Percentiles rank a stretch among this genome's conserved stretches.
Evolutionary conservation across 2,113 vertebrate species (phyloP).

Genomic region (Eudyptes chrysolophus): DNA sequence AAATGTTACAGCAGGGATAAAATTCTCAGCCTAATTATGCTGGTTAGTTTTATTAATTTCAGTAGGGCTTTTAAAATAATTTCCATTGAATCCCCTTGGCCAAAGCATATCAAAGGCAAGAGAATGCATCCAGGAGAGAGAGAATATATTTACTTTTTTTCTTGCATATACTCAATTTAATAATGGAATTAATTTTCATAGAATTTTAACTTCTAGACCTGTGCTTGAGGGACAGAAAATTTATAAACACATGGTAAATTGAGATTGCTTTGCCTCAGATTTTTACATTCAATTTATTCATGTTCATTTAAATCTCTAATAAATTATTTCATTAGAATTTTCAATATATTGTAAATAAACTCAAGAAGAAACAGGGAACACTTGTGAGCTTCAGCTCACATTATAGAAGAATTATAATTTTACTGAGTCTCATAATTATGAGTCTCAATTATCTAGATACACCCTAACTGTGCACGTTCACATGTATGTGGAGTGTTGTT

Average conservation of each 20-base stretch:
- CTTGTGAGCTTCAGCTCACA: background rate
- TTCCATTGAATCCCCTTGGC: background rate
- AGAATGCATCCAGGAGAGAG: background rate
- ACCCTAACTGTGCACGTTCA: background rate
- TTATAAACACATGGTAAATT: background rate
- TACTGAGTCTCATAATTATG: background rate
- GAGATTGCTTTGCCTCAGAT: background rate
- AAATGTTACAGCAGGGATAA: background rate
- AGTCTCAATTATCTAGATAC: background rate
- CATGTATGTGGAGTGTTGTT: background rate
- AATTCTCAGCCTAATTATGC: background rate
- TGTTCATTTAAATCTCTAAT: background rate
- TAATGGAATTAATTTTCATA: background rate
- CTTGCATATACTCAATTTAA: background rate
- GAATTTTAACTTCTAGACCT: background rate
- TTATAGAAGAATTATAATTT: background rate
- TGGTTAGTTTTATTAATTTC: conserved; percentile 44
- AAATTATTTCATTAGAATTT: background rate
- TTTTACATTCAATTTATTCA: background rate
- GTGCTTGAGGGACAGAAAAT: background rate
- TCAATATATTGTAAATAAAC: background rate
- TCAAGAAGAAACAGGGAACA: background rate
- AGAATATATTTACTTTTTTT: background rate
- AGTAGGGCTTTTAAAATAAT: background rate
- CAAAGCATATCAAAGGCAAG: conserved; percentile 3